phyloP scores from a whole-genome alignment of 2,888 invertebrate species.

The Aleiodes alternator region DNA sequence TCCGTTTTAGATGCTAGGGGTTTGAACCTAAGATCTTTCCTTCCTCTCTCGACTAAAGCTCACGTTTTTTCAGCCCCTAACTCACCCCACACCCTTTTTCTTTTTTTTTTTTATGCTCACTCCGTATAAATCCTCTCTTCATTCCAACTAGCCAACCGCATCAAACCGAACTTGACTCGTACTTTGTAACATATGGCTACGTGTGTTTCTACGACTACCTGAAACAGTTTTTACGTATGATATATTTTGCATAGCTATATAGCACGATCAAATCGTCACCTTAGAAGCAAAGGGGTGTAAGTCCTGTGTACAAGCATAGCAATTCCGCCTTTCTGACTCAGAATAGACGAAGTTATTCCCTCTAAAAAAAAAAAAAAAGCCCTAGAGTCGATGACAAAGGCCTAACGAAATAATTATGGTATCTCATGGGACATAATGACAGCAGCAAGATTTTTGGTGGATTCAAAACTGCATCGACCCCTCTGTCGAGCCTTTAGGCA shows the following conservation, averaged over 20 bases:
- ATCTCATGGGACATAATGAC: no score
- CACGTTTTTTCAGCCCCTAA: not conserved
- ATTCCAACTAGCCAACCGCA: slow-evolving; percentile 22
- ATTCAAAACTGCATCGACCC: not conserved
- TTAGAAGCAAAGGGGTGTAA: not conserved
- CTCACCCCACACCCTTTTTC: not conserved
- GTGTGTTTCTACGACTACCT: slow-evolving; percentile 1
- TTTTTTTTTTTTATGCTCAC: not conserved
- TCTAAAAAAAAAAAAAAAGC: not conserved
- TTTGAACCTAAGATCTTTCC: not conserved
- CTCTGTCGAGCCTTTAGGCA: slow-evolving; percentile 10
- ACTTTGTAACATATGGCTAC: slow-evolving; percentile 10
- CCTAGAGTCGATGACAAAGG: not conserved
- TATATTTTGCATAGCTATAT: not conserved
- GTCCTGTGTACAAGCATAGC: no score
- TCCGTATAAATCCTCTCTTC: slow-evolving; percentile 1
- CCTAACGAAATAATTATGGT: no score
- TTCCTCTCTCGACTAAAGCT: no score
- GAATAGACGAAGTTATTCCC: no score
- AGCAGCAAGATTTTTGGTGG: not conserved
- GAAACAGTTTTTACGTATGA: not conserved
- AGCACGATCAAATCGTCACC: no score
- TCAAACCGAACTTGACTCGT: slow-evolving; percentile 15
- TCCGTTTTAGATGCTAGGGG: slow-evolving; percentile 21
- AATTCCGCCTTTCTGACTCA: no score